Percentiles rank a stretch among this genome's conserved stretches.
phyloP scores from a whole-genome alignment of 2,888 invertebrate genomes.

The Hydroisotoma schaefferi region DNA sequence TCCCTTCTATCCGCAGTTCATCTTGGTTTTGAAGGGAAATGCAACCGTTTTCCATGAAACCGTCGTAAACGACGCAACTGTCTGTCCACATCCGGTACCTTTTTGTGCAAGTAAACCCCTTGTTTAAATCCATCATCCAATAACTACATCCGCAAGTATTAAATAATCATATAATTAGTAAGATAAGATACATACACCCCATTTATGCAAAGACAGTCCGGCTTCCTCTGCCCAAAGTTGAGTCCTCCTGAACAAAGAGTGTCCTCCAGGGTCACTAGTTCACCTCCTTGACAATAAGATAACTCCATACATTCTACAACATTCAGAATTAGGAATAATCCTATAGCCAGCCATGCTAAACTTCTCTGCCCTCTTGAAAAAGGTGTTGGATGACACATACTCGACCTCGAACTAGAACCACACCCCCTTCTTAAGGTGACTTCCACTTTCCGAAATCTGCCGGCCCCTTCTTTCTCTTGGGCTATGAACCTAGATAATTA shows the following conservation, averaged over 20 bases:
- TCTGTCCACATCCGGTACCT: slow-evolving; percentile 32
- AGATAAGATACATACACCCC: slow-evolving; percentile 24
- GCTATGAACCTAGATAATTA: too few relatives aligned
- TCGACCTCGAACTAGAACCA: too few relatives aligned
- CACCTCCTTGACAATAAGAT: slow-evolving; percentile 28
- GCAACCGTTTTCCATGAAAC: slow-evolving; percentile 24
- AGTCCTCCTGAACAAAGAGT: slow-evolving; percentile 26
- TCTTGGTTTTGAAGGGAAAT: slow-evolving; percentile 4
- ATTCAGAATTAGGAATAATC: too few relatives aligned
- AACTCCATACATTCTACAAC: slow-evolving; percentile 4
- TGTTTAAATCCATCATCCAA: background rate
- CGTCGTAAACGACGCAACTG: slow-evolving; percentile 27
- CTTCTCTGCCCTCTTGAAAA: too few relatives aligned
- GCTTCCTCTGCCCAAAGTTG: slow-evolving; percentile 26
- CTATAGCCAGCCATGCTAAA: too few relatives aligned
- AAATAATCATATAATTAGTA: background rate
- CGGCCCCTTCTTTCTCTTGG: too few relatives aligned
- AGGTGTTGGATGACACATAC: too few relatives aligned
- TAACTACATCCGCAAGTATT: background rate
- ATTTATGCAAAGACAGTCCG: slow-evolving; percentile 28
- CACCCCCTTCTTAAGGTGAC: too few relatives aligned
- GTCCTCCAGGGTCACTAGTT: slow-evolving; percentile 16
- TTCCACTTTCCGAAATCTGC: too few relatives aligned
- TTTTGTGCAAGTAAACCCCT: background rate
- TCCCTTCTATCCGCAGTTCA: slow-evolving; percentile 9